Base-by-base conservation (phyloP, 2,888 invertebrate species). In the Cephus pygmeus region DNA sequence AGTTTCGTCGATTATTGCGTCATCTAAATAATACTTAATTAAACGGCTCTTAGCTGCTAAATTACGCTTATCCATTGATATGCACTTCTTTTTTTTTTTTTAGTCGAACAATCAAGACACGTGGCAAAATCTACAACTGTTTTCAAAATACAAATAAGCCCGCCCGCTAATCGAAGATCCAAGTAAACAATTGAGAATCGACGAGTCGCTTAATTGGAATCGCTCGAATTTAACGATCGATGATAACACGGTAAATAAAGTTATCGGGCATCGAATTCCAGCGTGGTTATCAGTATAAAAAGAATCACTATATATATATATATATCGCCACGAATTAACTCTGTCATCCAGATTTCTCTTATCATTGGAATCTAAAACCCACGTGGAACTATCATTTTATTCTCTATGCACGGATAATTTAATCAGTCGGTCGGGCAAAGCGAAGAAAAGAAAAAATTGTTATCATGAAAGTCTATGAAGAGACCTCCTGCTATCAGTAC, bases 401-500 rank as follows among this genome's bases (percentile, higher is more conserved):
- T 34, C 30, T 33, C 23, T 12, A 11, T 23, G 30, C 30, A 3
- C 3, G 12, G 12, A 9, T 34, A 30, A 23, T 12, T 11, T 15
- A 23, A 23, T 34, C 71, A 9, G 30, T 71, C 34, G 11, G 30
- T 12, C 9, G 30, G 9, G 3, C 34, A 30, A 71, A 71, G 34
- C 9, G 71, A 71, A 23, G 30, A n/a, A 71, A 34, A 73, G 23
- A 73, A 23, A 34, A 30, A 73, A 73, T 15, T 34, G 23, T 88
- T 85, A 86, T 88, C 87, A 76, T 73, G 77, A 81, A 80, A 85
- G 86, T 86, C 83, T 85, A 84, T 81, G 83, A 85, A 79, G 81
- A 82, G 81, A 15, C 56, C 56, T 75, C 79, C 79, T 81, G 81
- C 76, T 87, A 85, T 86, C 84, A 76, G 80, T 78, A 69, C 75